A percentile compares a stretch with the other conserved stretches of the same genome.
Conservation (phyloP, 2,797 vertebrate genomes). For the Phoxinus dragarum region DNA sequence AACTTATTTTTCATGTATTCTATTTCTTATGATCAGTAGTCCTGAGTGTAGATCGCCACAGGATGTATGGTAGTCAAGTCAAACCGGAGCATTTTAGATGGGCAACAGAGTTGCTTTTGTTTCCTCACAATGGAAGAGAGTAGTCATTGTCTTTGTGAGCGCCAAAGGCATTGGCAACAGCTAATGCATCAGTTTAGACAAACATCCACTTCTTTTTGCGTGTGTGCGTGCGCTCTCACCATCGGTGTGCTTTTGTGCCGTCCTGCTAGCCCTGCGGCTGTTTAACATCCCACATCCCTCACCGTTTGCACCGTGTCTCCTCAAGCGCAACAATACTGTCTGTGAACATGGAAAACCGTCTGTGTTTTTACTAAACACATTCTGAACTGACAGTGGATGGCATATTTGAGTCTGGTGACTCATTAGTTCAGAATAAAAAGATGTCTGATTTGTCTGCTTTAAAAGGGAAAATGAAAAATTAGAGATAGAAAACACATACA, state of each 20-base stretch:
- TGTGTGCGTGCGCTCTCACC: conserved; percentile 9
- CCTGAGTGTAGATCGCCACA: neutral
- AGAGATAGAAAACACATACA: neutral
- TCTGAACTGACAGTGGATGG: conserved; percentile 1
- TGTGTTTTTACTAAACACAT: conserved; percentile 38
- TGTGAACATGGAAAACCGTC: conserved; percentile 1
- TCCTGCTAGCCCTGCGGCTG: conserved; percentile 29
- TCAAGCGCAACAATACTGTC: neutral
- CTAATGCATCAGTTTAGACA: conserved; percentile 36
- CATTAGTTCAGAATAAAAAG: conserved; percentile 10
- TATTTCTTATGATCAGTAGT: neutral
- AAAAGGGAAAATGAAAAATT: neutral
- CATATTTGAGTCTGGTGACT: conserved; percentile 15
- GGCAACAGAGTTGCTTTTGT: conserved; percentile 58
- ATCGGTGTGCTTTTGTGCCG: conserved; percentile 31
- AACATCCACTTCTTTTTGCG: conserved; percentile 29
- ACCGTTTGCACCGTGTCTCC: neutral
- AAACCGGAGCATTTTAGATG: conserved; percentile 7
- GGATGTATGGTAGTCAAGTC: neutral
- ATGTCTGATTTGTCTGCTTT: neutral
- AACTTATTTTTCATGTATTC: conserved; percentile 10
- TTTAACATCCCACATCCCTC: conserved; percentile 33
- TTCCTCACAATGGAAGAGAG: conserved; percentile 34
- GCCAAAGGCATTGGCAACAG: conserved; percentile 37
- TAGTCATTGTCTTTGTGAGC: conserved; percentile 40